Evolutionary conservation across 2,888 invertebrate genomes (phyloP).

Genomic region (Cybosia mesomella): DNA sequence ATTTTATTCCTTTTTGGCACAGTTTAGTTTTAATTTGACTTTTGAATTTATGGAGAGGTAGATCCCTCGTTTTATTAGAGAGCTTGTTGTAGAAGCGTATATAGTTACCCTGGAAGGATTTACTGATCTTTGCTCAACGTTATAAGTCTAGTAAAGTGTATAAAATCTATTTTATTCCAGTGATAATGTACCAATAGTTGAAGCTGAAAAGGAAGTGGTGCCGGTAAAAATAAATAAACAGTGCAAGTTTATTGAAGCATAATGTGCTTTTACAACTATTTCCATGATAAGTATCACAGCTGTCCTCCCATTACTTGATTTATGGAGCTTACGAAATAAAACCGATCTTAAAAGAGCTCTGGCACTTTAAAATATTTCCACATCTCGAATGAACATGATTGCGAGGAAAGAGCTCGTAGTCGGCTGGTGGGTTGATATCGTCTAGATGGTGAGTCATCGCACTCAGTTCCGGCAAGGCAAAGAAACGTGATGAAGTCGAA

Average conservation of each 20-base stretch:
- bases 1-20: no score
- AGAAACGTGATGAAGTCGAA: slow-evolving; percentile 33
- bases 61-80: no score
- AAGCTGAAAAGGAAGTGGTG: not conserved
- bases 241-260: slow-evolving; percentile 34
- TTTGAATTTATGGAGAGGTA: no score
- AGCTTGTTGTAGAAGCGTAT: no score
- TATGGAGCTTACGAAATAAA: slow-evolving; percentile 60
- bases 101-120: no score
- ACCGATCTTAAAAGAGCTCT: slow-evolving; percentile 49
- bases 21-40: no score
- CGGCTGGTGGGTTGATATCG: slow-evolving; percentile 42
- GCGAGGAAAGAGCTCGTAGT: slow-evolving; percentile 35
- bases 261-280: slow-evolving; percentile 60
- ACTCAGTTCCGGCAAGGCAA: slow-evolving; percentile 43
- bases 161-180: not conserved
- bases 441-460: slow-evolving; percentile 49
- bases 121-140: no score
- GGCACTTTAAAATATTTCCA: slow-evolving; percentile 49
- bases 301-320: slow-evolving; percentile 73
- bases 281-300: slow-evolving; percentile 65
- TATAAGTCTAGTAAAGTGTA: no score
- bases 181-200: not conserved
- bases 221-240: slow-evolving; percentile 18
- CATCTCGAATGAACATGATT: slow-evolving; percentile 32